These are phyloP conservation scores for Tineola bisselliella DNA, from an alignment of 2,888 invertebrate genomes.

Conservation along the genomic window DNA sequence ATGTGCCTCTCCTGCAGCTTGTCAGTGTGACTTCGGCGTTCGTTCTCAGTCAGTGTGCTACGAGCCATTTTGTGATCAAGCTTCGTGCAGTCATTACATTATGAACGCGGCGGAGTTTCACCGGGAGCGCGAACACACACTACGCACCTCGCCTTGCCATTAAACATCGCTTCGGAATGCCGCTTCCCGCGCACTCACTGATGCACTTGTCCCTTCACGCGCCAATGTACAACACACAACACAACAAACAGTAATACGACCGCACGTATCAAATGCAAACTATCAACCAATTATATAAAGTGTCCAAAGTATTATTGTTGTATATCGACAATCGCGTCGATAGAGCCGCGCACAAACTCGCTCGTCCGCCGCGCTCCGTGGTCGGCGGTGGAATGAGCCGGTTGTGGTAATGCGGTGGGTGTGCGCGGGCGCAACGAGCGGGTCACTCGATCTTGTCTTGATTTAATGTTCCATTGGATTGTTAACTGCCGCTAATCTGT, in stretches of 20 bases:
- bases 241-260: not conserved
- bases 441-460: slow-evolving; percentile 1
- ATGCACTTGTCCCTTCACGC: slow-evolving; percentile 44
- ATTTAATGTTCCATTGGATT: not conserved
- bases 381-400: slow-evolving; percentile 38
- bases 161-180: slow-evolving; percentile 63
- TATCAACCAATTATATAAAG: not conserved
- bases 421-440: slow-evolving; percentile 27
- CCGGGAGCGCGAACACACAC: slow-evolving; percentile 25
- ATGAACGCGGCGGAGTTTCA: slow-evolving; percentile 20
- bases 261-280: not conserved
- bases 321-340: slow-evolving; percentile 14
- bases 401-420: slow-evolving; percentile 20
- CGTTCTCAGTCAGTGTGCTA: slow-evolving; percentile 54
- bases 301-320: not conserved
- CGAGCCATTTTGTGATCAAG: slow-evolving; percentile 48
- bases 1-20: slow-evolving; percentile 46
- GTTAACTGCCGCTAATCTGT: slow-evolving; percentile 4
- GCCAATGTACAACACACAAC: slow-evolving; percentile 14
- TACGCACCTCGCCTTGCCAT: slow-evolving; percentile 58
- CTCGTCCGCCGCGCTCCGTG: slow-evolving; percentile 30
- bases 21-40: slow-evolving; percentile 47
- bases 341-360: slow-evolving; percentile 23
- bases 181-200: slow-evolving; percentile 49
- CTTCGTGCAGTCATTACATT: slow-evolving; percentile 32